Evolutionary conservation across 2,797 vertebrate genomes (phyloP).

Genomic region (Erithacus rubecula): DNA sequence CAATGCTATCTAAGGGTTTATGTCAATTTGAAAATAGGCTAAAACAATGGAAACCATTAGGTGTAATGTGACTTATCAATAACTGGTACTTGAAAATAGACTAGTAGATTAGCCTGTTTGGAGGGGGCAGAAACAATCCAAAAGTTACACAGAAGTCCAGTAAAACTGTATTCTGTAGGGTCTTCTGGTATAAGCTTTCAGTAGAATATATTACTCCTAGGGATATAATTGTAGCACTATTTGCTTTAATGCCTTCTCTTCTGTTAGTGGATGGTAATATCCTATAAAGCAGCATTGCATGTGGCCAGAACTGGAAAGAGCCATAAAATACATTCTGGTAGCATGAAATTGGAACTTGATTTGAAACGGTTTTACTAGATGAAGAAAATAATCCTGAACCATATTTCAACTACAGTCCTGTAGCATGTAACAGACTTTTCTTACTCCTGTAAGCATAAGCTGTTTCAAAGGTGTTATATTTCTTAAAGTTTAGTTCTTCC

Average conservation of each 20-base stretch:
- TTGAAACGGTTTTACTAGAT: slow-evolving; percentile 23
- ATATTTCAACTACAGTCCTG: neutral
- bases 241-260: slow-evolving; percentile 4
- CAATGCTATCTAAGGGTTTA: neutral
- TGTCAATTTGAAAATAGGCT: neutral
- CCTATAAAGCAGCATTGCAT: neutral
- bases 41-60: neutral
- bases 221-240: neutral
- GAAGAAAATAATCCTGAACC: slow-evolving; percentile 36
- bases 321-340: slow-evolving; percentile 26
- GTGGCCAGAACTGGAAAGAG: neutral
- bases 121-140: neutral
- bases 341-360: slow-evolving; percentile 52
- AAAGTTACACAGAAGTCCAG: neutral
- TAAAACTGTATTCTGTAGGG: neutral
- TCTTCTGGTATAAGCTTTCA: neutral
- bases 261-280: neutral
- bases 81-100: neutral
- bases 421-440: slow-evolving; percentile 13
- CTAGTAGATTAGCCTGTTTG: neutral
- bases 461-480: slow-evolving; percentile 14
- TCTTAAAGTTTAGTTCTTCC: neutral
- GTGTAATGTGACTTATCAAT: neutral
- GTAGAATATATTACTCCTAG: neutral
- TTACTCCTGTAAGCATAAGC: slow-evolving; percentile 1